phyloP scores from a whole-genome alignment of 2,888 invertebrate species.

The Alitta virens region DNA sequence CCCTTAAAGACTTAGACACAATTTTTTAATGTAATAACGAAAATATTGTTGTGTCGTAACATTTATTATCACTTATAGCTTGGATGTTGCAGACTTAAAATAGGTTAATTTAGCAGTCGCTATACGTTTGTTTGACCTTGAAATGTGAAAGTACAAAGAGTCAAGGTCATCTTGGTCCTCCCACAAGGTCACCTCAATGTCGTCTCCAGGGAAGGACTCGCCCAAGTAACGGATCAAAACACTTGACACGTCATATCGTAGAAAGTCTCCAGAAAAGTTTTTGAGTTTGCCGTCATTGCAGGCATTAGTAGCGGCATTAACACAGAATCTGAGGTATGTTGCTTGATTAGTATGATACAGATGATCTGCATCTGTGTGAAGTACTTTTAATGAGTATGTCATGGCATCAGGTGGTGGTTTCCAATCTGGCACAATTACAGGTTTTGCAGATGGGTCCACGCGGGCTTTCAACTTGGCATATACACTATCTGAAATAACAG shows the following conservation, averaged over 20 bases:
- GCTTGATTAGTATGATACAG: constrained; percentile 13
- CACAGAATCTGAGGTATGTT: background rate
- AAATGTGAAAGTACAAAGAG: constrained; percentile 3
- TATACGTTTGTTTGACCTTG: background rate
- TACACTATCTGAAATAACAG: no score
- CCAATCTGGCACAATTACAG: no score
- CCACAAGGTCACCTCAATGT: constrained; percentile 1
- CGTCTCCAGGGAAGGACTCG: constrained; percentile 7
- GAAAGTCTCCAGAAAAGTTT: background rate
- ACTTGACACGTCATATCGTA: background rate
- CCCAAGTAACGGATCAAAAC: constrained; percentile 2
- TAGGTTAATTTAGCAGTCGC: no score
- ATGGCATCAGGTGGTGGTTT: no score
- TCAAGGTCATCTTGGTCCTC: background rate
- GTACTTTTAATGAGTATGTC: background rate
- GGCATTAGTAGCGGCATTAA: constrained; percentile 5
- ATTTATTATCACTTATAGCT: no score
- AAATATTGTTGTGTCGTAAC: no score
- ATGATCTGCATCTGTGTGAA: constrained; percentile 2
- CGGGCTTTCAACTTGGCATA: no score
- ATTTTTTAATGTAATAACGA: no score
- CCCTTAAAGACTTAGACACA: no score
- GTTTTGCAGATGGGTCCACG: no score
- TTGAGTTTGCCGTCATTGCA: background rate
- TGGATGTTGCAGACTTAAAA: no score